Base-by-base conservation (phyloP, 1,140 invertebrate species). In the Harpegnathos saltator region DNA sequence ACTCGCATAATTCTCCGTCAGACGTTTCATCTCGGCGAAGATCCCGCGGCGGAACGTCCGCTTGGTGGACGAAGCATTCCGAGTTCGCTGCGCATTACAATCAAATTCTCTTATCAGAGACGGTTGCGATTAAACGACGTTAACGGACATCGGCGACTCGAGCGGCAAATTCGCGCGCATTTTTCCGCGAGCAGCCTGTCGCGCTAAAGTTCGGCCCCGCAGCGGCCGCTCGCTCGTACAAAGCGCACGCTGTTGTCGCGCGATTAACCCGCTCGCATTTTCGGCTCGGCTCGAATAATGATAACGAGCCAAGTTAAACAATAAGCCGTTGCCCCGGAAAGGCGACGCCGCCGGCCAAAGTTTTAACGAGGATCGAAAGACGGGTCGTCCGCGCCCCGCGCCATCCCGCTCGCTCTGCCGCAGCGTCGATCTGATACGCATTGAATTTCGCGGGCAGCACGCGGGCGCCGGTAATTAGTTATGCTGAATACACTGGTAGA, bases 221-320 rank as follows among this genome's bases (percentile, higher is more conserved):
- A 3, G 50, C 62, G 24, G 29, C 22, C 50, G 29, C 38, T 58
- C 29, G 52, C 52, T 58, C 29, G 52, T 33, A 63, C 63, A 69
- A 78, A 78, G 63, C 22, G 26, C 24, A 15, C 14, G 11, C n/a
- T 24, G 56, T 84, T 82, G 71, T 77, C 59, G 86, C 59, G 50
- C 72, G 75, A 88, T 82, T 88, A 85, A 85, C 52, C 54, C 54
- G 71, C 71, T 88, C 73, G 75, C 19, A 54, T 58, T 26, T 50
- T 52, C 38, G 72, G 85, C 65, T 56, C 69, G 38, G 56, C 44
- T 80, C 52, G 52, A 86, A 24, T 44, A 66, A 87, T 85, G 61
- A 62, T 73, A 78, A 87, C 83, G 75, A 88, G 69, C 22, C 65
- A 85, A 87, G 77, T 85, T 83, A 59, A 85, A 89, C 62, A 87